These are phyloP conservation scores for Anguilla marmorata DNA, from an alignment of 2,797 vertebrate species.

Conservation along the genomic window DNA sequence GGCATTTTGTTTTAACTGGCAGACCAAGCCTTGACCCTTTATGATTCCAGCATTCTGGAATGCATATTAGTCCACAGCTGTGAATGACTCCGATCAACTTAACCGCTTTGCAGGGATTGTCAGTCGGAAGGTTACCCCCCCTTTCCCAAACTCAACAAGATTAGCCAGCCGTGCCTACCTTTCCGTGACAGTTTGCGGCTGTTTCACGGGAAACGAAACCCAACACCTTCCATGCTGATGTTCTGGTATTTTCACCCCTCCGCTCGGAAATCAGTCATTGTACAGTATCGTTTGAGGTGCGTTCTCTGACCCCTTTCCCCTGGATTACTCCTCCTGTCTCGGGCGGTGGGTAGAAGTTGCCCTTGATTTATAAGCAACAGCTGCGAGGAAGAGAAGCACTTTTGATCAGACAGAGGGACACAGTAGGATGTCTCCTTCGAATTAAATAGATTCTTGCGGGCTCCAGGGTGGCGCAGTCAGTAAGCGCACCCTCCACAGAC, in stretches of 20 bases:
- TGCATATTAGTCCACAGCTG: conserved; percentile 74
- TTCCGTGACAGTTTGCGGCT: conserved; percentile 6
- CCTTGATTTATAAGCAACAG: conserved; percentile 60
- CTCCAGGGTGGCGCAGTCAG: not conserved
- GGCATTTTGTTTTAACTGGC: conserved; percentile 40
- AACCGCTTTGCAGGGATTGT: conserved; percentile 56
- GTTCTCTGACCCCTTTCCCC: conserved; percentile 15
- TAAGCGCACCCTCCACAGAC: not conserved
- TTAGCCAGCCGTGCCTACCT: conserved; percentile 11
- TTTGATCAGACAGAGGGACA: conserved; percentile 45
- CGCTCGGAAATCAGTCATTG: conserved; percentile 2
- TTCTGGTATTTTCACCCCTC: conserved; percentile 23
- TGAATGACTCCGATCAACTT: conserved; percentile 59
- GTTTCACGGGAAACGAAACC: conserved; percentile 20
- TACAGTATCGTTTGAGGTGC: conserved; percentile 25
- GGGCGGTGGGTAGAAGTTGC: conserved; percentile 51
- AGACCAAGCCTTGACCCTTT: conserved; percentile 40
- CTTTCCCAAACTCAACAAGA: conserved; percentile 32
- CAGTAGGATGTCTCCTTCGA: not conserved
- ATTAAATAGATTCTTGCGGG: conserved; percentile 10
- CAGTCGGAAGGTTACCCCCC: not conserved
- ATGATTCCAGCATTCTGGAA: conserved; percentile 65
- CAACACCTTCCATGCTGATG: conserved; percentile 13
- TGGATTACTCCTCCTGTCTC: conserved; percentile 29
- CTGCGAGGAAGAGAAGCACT: conserved; percentile 54